Conservation (phyloP, 2,888 invertebrate genomes). For the Lepidochitona cinerea region DNA sequence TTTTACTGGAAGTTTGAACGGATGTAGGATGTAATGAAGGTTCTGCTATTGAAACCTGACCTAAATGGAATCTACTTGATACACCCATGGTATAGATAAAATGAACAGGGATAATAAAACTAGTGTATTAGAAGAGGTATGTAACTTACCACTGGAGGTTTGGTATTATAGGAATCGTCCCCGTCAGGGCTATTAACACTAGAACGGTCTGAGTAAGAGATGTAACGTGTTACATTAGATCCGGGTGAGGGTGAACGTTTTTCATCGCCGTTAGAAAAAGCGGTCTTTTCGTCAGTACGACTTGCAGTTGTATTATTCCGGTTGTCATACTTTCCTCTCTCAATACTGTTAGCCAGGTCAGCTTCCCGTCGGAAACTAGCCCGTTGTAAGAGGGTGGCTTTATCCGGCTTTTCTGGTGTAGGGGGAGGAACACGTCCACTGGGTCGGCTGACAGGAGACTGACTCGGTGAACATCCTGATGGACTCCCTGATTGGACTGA, state of each 20-base stretch:
- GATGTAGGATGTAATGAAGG: no score
- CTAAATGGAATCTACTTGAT: no score
- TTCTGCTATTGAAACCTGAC: no score
- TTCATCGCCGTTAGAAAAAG: not conserved
- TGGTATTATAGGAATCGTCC: not conserved
- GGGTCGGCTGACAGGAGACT: not conserved
- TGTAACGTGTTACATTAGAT: not conserved
- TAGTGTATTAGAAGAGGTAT: no score
- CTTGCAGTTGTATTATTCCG: not conserved
- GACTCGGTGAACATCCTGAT: not conserved
- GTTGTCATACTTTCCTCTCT: slow-evolving; percentile 1
- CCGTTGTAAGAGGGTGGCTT: slow-evolving; percentile 1
- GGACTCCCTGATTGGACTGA: not conserved
- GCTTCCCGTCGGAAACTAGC: not conserved
- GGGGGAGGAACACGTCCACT: not conserved
- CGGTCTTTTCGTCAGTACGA: not conserved
- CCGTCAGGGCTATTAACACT: not conserved
- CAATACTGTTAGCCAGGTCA: not conserved
- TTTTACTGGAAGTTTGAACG: no score
- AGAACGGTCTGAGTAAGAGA: not conserved
- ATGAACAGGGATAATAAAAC: no score
- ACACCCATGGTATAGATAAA: no score
- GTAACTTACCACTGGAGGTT: slow-evolving; percentile 1
- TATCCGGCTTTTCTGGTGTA: slow-evolving; percentile 5
- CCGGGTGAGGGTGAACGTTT: not conserved